Conservation (phyloP, 2,888 invertebrate species). For the Perizoma flavofasciatum region DNA sequence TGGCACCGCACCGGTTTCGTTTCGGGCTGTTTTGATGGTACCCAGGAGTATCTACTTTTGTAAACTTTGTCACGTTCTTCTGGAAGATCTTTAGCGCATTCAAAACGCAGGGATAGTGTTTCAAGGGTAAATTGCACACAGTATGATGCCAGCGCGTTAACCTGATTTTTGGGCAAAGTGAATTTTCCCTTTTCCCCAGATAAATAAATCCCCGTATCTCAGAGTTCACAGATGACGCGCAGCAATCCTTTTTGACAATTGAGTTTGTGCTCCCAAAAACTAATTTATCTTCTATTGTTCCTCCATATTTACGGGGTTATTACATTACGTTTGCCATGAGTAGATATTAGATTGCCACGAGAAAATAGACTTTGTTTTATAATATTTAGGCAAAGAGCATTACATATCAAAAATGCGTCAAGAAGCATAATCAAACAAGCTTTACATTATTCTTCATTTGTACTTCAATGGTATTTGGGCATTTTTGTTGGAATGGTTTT, state of each 20-base stretch:
- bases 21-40: neutral
- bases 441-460: neutral
- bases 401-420: too few relatives aligned
- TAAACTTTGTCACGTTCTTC: too few relatives aligned
- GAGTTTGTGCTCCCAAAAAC: slow-evolving; percentile 72
- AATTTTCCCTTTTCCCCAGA: slow-evolving; percentile 18
- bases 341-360: slow-evolving; percentile 73
- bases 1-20: neutral
- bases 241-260: slow-evolving; percentile 68
- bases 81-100: too few relatives aligned
- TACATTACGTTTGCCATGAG: slow-evolving; percentile 72
- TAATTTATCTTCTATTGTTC: slow-evolving; percentile 77
- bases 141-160: too few relatives aligned
- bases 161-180: too few relatives aligned
- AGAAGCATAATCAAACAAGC: too few relatives aligned
- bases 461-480: too few relatives aligned
- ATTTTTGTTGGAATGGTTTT: too few relatives aligned
- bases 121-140: too few relatives aligned
- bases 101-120: too few relatives aligned
- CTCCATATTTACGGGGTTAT: slow-evolving; percentile 75
- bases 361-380: slow-evolving; percentile 61
- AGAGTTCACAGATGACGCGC: slow-evolving; percentile 48
- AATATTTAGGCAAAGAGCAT: slow-evolving; percentile 46
- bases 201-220: slow-evolving; percentile 42
- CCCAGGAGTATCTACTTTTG: too few relatives aligned